A percentile compares a stretch with the other conserved stretches of the same genome.
Evolutionary conservation across 2,888 invertebrate genomes (phyloP).

Genomic region (Steinernema scapterisci): DNA sequence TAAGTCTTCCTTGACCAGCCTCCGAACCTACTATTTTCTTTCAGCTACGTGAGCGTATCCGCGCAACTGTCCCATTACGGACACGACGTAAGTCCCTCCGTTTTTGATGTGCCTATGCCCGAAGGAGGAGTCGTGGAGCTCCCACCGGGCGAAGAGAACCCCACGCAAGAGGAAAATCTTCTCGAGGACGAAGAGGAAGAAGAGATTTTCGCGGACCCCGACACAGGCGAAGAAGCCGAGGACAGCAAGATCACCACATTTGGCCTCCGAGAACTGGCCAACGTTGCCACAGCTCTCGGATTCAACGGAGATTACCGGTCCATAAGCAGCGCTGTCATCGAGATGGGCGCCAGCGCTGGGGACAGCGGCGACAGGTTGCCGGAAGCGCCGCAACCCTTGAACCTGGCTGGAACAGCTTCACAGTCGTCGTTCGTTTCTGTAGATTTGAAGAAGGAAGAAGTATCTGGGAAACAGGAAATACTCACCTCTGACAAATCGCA

Average conservation of each 20-base stretch:
- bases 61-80: slow-evolving; percentile 27
- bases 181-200: slow-evolving; percentile 22
- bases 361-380: not conserved
- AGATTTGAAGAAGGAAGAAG: not conserved
- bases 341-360: not conserved
- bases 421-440: not conserved
- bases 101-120: not conserved
- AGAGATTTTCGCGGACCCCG: slow-evolving; percentile 23
- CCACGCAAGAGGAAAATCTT: not conserved
- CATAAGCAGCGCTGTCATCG: not conserved
- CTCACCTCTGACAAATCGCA: not conserved
- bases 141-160: not conserved
- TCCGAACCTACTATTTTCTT: not conserved
- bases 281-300: slow-evolving; percentile 14
- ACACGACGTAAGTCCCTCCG: not conserved
- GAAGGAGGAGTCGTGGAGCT: not conserved
- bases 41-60: not conserved
- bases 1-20: not conserved
- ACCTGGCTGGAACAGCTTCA: not conserved
- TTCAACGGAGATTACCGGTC: not conserved
- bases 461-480: not conserved
- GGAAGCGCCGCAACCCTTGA: slow-evolving; percentile 14
- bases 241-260: slow-evolving; percentile 2
- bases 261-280: slow-evolving; percentile 10
- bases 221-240: slow-evolving; percentile 13